Base-by-base conservation (phyloP, 2,888 invertebrate genomes). In the Nematopogon swammerdamellus region DNA sequence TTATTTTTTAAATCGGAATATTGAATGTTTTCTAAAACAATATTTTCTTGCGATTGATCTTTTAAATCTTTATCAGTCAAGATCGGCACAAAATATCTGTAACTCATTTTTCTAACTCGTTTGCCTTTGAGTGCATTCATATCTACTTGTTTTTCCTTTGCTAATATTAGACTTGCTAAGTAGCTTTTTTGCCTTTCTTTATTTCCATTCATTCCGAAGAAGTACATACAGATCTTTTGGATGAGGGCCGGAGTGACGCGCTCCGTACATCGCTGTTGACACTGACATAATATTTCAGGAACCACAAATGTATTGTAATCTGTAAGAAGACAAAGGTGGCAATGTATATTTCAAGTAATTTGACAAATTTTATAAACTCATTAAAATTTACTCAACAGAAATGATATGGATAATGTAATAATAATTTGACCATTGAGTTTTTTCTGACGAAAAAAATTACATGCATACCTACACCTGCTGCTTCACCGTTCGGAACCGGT, bases 231-330 rank as follows among this genome's bases (percentile, higher is more conserved):
- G n/a, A 81, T 66, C 45, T 65, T 63, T 48, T 72, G 67, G 45
- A 76, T 66, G 36, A 71, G 66, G 53, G 73, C 72, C 50, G 60
- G 55, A 29, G 77, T 70, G 53, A 81, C 72, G 55, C 74, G 66
- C 50, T 75, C 71, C 57, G 74, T 74, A 62, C 81, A 81, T 66
- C 72, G 74, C 64, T 81, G 81, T 11, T 80, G 80, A 57, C 81
- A 81, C 53, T 73, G 72, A 60, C 81, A 81, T 44, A 81, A 59
- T 53, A 72, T 71, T 36, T 76, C 80, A 75, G 67, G 50, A 66
- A 71, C 54, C 50, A 57, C 57, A 50, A 58, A 49, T 25, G 52
- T 29, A 10, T 49, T 52, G 16, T 45, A 18, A 49, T 50, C 55
- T 55, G 52, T 19, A 46, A 45, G 29, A 19, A 45, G 42, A 50